These are phyloP conservation scores for Deroplatys truncata DNA, from an alignment of 2,888 invertebrate genomes.

Conservation along the genomic window DNA sequence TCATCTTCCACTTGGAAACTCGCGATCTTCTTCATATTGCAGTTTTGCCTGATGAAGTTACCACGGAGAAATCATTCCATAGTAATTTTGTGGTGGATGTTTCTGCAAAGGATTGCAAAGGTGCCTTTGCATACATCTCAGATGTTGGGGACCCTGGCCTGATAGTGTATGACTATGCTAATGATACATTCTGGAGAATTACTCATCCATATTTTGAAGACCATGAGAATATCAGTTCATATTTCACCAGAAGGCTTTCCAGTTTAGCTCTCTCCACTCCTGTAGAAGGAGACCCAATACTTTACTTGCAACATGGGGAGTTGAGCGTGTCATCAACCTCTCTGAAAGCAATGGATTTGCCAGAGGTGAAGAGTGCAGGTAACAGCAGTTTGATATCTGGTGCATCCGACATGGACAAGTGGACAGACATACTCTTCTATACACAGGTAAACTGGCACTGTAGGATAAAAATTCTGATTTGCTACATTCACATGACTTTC, in stretches of 20 bases:
- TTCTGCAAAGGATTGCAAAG: background rate
- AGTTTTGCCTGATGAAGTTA: background rate
- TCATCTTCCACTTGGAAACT: background rate
- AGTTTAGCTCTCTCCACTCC: background rate
- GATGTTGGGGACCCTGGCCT: background rate
- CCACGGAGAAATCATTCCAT: background rate
- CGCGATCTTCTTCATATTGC: background rate
- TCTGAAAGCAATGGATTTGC: background rate
- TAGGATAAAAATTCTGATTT: no score
- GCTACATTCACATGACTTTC: no score
- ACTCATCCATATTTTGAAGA: background rate
- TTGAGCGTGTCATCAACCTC: background rate
- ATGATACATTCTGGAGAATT: background rate
- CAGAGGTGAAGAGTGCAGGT: background rate
- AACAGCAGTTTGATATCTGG: background rate
- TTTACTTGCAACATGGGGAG: background rate
- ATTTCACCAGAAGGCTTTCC: background rate
- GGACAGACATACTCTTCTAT: background rate
- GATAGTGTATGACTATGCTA: background rate
- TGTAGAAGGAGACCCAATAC: background rate
- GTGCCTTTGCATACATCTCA: background rate
- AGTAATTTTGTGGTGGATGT: background rate
- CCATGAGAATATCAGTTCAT: background rate
- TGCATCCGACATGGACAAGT: background rate
- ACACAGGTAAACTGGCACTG: background rate